Percentiles rank a stretch among this genome's conserved stretches.
Conservation (phyloP, 1,140 invertebrate species). For the Goniozus legneri region DNA sequence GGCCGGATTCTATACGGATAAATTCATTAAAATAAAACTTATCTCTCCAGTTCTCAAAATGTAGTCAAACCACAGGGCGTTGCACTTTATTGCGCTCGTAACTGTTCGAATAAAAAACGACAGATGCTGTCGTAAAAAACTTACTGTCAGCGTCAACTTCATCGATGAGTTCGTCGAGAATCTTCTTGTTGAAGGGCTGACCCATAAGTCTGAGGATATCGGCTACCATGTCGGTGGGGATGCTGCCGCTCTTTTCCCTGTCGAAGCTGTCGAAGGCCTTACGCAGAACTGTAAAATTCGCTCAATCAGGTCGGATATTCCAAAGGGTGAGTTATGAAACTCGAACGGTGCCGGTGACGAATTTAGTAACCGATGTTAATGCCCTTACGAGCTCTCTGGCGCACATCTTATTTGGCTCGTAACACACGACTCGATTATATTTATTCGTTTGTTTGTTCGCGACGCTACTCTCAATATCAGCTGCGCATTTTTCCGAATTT, state of each 20-base stretch:
- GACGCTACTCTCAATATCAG: too few relatives aligned
- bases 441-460: too few relatives aligned
- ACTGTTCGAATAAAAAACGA: too few relatives aligned
- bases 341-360: too few relatives aligned
- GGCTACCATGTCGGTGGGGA: conserved; percentile 90
- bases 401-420: conserved; percentile 40
- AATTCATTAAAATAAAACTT: not conserved
- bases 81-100: too few relatives aligned
- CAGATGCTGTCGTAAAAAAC: too few relatives aligned
- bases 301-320: not conserved
- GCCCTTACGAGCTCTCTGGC: conserved; percentile 34
- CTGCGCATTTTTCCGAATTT: too few relatives aligned
- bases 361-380: conserved; percentile 47
- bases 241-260: conserved; percentile 88
- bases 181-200: conserved; percentile 93
- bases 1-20: conserved; percentile 73
- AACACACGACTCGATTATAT: too few relatives aligned
- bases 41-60: too few relatives aligned
- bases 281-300: conserved; percentile 67
- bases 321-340: too few relatives aligned
- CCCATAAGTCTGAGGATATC: conserved; percentile 93
- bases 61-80: too few relatives aligned
- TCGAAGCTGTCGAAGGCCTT: conserved; percentile 97
- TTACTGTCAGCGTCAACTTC: conserved; percentile 95
- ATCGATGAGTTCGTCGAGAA: conserved; percentile 90